Evolutionary conservation across 2,797 vertebrate genomes (phyloP).

Genomic region (Eospalax fontanierii): DNA sequence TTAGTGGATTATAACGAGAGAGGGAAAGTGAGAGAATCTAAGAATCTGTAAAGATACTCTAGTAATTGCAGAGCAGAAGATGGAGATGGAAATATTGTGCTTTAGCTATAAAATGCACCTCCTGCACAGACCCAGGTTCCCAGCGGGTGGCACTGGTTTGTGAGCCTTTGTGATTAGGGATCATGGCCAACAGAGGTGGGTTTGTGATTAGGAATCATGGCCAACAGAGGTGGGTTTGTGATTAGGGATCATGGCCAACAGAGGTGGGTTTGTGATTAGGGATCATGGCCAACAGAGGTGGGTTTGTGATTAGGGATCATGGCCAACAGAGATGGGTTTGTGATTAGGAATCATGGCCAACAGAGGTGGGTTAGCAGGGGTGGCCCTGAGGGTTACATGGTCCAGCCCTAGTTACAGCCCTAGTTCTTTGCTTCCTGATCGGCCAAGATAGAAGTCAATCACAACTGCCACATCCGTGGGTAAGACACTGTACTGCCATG

Average conservation of each 20-base stretch:
- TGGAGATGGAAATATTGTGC: neutral
- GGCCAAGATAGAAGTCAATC: neutral
- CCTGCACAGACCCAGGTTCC: neutral
- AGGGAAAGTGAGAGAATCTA: constrained; percentile 14
- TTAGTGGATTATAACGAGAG: neutral
- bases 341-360: neutral
- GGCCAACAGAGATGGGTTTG: too few species aligned
- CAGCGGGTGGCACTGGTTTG: neutral
- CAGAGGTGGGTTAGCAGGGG: neutral
- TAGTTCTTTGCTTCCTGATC: neutral
- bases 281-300: too few species aligned
- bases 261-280: neutral
- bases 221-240: neutral
- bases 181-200: neutral
- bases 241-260: too few species aligned
- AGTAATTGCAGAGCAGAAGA: neutral
- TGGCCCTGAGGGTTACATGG: neutral
- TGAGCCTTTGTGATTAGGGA: neutral
- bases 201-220: too few species aligned
- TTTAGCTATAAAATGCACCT: neutral
- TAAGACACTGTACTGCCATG: neutral
- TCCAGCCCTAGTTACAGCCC: too few species aligned
- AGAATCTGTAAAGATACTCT: constrained; percentile 32
- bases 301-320: neutral
- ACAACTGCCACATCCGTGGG: neutral